Evolutionary conservation across 1,140 invertebrate genomes (phyloP).

Genomic region (Leguminivora glycinivorella): DNA sequence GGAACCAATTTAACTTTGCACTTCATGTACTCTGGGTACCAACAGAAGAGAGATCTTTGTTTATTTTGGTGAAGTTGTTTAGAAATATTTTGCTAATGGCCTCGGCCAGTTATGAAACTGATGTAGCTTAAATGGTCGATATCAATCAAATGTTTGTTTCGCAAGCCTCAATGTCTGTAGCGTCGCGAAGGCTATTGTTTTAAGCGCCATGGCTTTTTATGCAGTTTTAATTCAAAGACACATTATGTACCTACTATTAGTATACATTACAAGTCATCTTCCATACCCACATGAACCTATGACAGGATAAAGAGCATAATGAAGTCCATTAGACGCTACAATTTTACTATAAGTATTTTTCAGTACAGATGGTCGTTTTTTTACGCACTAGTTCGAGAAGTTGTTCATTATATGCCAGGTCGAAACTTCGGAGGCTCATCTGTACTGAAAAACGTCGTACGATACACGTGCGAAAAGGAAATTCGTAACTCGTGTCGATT

Average conservation of each 20-base stretch:
- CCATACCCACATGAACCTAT: not conserved
- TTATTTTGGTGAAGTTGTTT: constrained; percentile 38
- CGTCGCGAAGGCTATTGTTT: constrained; percentile 21
- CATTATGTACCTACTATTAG: not conserved
- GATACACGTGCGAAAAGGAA: too few relatives aligned
- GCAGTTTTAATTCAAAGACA: not conserved
- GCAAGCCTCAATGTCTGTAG: not conserved
- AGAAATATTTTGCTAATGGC: constrained; percentile 52
- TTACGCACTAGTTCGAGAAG: too few relatives aligned
- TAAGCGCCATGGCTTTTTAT: not conserved
- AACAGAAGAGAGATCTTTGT: not conserved
- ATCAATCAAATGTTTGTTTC: constrained; percentile 47
- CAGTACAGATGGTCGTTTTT: too few relatives aligned
- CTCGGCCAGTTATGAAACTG: constrained; percentile 39
- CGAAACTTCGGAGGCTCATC: too few relatives aligned
- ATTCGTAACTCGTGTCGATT: too few relatives aligned
- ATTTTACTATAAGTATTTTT: too few relatives aligned
- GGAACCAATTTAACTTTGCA: constrained; percentile 2
- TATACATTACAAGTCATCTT: not conserved
- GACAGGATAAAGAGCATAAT: not conserved
- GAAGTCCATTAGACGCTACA: not conserved
- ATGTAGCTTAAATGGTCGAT: constrained; percentile 47
- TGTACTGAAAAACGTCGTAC: too few relatives aligned
- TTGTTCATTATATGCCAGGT: too few relatives aligned
- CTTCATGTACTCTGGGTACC: not conserved